Base-by-base conservation (phyloP, 1,140 invertebrate genomes). In the Pachypsylla venusta region DNA sequence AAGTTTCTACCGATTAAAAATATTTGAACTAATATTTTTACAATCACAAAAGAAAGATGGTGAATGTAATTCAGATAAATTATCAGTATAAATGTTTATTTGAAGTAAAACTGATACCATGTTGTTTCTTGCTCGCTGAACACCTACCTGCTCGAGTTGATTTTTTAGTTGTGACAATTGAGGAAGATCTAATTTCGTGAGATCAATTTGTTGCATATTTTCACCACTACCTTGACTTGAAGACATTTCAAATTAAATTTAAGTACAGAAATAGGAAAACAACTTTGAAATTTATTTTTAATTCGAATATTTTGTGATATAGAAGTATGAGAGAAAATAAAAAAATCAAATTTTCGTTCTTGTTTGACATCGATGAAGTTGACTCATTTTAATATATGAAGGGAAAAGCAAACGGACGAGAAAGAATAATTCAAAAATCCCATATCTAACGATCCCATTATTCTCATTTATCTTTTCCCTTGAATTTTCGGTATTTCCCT, bases 131-230 rank as follows among this genome's bases (percentile, higher is more conserved):
- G 22, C 16, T n/a, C n/a, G 4, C 22, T 48, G 42, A 22, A 48
- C 16, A 67, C 71, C 73, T 74, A 87, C 85, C 73, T 87, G 81
- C 69, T 93, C 89, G 56, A 93, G 75, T 76, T 92, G 87, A 63
- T 90, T 83, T 71, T 89, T 90, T 13, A 93, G 71, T 65, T 85
- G 78, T 62, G 81, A 80, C 64, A 93, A 77, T 71, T 90, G 87
- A 61, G 79, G 80, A n/a, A 89, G 67, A 71, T 77, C 83, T 64
- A 92, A 73, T 65, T 85, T 86, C 12, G 79, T 80, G 61, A 90
- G 73, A 74, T 89, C 86, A 60, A 89, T 80, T 74, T 83, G 78
- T 62, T 84, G 80, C 67, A 82, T 73, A 60, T 83, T 73, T 20
- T 48, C 42, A 48, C 42, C 42, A 7, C 42, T 22, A n/a, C 42